Evolutionary conservation across 35 echinoderm and acorn worm genomes (phyloP), one percentile per base, ranked within the genome.

Genomic region (Ophiothrix spiculata): DNA sequence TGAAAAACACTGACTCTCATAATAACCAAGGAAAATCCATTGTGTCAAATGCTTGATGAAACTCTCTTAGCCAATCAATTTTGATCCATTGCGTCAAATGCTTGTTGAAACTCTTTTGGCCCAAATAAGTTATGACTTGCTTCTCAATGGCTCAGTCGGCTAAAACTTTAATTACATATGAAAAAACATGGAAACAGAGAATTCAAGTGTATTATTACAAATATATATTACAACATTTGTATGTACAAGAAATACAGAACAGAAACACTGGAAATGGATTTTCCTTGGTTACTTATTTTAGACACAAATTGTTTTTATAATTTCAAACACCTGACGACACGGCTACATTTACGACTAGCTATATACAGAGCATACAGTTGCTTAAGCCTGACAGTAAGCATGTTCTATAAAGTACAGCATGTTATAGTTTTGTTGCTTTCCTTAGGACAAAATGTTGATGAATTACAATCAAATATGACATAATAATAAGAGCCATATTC

Each of bases 151-250:
- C 4, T n/a, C 60, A 4, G 2, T 15, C 17, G 3, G 23, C 16
- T 25, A 69, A 15, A 69, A 10, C 3, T 25, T 69, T 69, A 25
- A 28, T 69, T n/a, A n/a, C 60, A n/a, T 69, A 69, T 25, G 60
- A 69, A 69, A 69, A 69, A 49, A 49, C 6, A 69, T 25, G 3
- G 60, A 4, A n/a, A 28, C 60, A 69, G 4, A n/a, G 23, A 69
- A 15, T n/a, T n/a, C 60, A 15, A 49, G n/a, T n/a, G 42, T 69
- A 12, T 69, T 69, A 15, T 69, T 69, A 69, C 60, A 69, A 69
- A 69, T 69, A 69, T 69, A 69, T 69, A 69, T 69, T 69, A 69
- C 60, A 69, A 69, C 60, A 69, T 69, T 69, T 69, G 29, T 69
- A 69, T 69, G 29, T 69, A 69, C 60, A 69, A 69, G 16, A 69